phyloP scores from a whole-genome alignment of 2,113 vertebrate species.

The Eublepharis macularius region DNA sequence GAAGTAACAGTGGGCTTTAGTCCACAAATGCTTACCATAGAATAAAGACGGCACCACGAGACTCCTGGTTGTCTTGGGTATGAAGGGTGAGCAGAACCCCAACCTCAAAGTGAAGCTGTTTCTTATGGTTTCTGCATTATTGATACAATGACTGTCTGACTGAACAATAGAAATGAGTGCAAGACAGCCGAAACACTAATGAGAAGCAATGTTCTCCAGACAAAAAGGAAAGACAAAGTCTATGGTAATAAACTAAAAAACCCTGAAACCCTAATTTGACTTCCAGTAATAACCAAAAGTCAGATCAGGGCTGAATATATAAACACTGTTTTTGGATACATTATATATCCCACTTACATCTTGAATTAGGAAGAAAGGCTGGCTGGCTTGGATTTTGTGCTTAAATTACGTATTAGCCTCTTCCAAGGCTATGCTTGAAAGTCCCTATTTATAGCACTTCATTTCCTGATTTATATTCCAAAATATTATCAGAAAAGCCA shows the following conservation, averaged over 20 bases:
- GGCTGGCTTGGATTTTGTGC: conserved; percentile 37
- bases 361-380: not conserved
- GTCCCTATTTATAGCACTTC: conserved; percentile 40
- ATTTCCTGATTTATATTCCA: conserved; percentile 42
- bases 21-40: no score
- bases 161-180: not conserved
- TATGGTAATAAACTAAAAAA: conserved; percentile 43
- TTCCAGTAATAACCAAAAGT: no score
- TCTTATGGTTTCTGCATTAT: not conserved
- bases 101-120: not conserved
- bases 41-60: no score
- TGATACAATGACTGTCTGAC: not conserved
- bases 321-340: not conserved
- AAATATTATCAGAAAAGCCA: conserved; percentile 45
- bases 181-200: not conserved
- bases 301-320: conserved; percentile 28
- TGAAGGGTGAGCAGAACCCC: no score
- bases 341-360: not conserved
- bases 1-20: no score
- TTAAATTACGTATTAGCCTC: conserved; percentile 55
- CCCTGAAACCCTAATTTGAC: not conserved
- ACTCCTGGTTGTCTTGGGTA: no score
- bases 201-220: conserved; percentile 61
- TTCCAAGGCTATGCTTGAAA: conserved; percentile 58
- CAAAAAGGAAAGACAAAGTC: conserved; percentile 46